Conservation (phyloP, 2,113 vertebrate species). For the Perca schrenkii region DNA sequence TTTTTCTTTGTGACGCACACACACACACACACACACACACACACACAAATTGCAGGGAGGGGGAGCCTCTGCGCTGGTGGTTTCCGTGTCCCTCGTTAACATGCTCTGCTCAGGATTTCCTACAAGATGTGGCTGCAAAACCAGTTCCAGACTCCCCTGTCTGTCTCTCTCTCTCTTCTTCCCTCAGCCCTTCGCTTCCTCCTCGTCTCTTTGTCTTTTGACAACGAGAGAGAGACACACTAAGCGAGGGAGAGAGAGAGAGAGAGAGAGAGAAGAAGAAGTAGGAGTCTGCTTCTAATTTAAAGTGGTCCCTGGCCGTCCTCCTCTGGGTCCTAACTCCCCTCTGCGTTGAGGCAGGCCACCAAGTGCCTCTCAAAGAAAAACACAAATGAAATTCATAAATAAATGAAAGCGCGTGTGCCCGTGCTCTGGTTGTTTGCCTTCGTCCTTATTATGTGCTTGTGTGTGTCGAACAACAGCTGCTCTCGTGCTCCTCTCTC, state of each 20-base stretch:
- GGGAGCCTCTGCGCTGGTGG: conserved; percentile 71
- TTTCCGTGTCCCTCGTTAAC: conserved; percentile 84
- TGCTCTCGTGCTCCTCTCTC: not conserved
- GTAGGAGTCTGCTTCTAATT: conserved; percentile 85
- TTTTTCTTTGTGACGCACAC: conserved; percentile 19
- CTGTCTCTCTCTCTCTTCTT: conserved; percentile 37
- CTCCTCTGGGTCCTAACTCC: conserved; percentile 82
- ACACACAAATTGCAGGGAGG: conserved; percentile 42
- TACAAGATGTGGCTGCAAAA: conserved; percentile 75
- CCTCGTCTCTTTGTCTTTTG: conserved; percentile 57
- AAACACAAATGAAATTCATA: conserved; percentile 75
- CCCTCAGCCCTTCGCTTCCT: conserved; percentile 29
- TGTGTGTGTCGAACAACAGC: conserved; percentile 6
- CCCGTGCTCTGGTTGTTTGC: conserved; percentile 50
- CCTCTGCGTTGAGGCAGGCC: conserved; percentile 43
- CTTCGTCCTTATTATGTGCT: conserved; percentile 15
- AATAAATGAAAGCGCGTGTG: conserved; percentile 71
- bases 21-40: conserved; percentile 6
- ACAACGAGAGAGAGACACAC: not conserved
- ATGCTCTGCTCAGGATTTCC: conserved; percentile 86
- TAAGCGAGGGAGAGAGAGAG: not conserved
- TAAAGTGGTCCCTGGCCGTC: conserved; percentile 65
- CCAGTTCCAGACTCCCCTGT: conserved; percentile 77
- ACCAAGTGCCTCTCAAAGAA: conserved; percentile 68
- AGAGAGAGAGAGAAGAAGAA: conserved; percentile 21